These are phyloP conservation scores for Periplaneta americana DNA, from an alignment of 1,140 invertebrate species.

Conservation along the genomic window DNA sequence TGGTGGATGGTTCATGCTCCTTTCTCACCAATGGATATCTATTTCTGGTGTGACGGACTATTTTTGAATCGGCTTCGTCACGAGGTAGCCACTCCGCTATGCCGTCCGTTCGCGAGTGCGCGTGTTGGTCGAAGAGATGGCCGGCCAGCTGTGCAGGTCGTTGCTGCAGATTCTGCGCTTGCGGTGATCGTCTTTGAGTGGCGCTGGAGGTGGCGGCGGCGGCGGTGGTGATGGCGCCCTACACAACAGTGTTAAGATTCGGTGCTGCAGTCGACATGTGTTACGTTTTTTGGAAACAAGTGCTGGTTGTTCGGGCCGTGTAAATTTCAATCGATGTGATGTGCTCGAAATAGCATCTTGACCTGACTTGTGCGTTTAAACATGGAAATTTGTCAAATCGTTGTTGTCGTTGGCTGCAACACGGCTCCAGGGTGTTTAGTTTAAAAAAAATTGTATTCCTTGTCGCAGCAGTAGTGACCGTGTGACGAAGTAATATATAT, in stretches of 20 bases:
- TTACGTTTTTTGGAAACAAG: no score
- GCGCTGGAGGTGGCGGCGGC: background rate
- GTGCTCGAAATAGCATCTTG: no score
- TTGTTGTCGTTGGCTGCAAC: no score
- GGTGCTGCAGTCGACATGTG: background rate
- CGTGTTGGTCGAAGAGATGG: background rate
- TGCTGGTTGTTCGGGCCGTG: no score
- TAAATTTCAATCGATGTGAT: no score
- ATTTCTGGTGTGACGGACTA: constrained; percentile 11
- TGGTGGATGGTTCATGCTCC: background rate
- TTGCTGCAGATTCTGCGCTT: background rate
- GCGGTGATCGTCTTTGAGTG: background rate
- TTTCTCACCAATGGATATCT: background rate
- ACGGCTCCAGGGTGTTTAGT: no score
- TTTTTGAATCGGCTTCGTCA: constrained; percentile 13
- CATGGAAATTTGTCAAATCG: no score
- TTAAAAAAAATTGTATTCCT: no score
- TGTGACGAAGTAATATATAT: no score
- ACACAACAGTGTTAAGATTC: background rate
- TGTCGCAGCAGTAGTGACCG: no score
- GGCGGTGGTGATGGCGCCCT: background rate
- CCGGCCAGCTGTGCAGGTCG: background rate
- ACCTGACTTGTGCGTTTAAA: no score
- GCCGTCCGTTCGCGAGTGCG: background rate
- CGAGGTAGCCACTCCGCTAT: background rate